These are phyloP conservation scores for Meghimatium bilineatum DNA, from an alignment of 2,888 invertebrate genomes.

Conservation along the genomic window DNA sequence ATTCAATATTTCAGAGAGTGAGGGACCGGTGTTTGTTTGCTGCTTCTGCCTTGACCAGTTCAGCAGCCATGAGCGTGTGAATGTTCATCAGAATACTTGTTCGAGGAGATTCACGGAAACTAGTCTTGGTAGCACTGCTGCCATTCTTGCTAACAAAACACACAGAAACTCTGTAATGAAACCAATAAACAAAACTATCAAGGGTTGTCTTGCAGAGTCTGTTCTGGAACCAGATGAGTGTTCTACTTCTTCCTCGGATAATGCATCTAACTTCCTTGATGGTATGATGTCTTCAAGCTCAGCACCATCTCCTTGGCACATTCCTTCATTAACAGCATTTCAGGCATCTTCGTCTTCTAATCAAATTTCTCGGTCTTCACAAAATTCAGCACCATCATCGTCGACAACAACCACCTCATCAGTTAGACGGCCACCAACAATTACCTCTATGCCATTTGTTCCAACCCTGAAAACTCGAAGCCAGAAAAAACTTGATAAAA, in stretches of 20 bases:
- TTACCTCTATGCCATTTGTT: slow-evolving; percentile 28
- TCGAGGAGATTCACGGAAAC: slow-evolving; percentile 8
- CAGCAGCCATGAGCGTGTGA: slow-evolving; percentile 40
- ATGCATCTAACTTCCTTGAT: not conserved
- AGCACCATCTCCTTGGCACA: not conserved
- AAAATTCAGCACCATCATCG: not conserved
- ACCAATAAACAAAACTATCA: not conserved
- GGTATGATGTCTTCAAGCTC: not conserved
- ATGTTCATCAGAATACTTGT: slow-evolving; percentile 38
- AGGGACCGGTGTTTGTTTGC: slow-evolving; percentile 48
- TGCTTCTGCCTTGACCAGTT: slow-evolving; percentile 48
- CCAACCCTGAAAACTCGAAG: slow-evolving; percentile 42
- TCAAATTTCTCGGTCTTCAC: not conserved
- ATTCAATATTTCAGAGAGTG: slow-evolving; percentile 38
- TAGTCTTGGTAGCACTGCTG: not conserved
- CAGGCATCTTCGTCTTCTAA: not conserved
- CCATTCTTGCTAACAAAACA: not conserved
- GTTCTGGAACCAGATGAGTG: not conserved
- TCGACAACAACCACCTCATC: not conserved
- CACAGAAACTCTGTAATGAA: not conserved
- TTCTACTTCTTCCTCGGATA: not conserved
- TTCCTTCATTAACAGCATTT: not conserved
- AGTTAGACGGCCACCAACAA: not conserved
- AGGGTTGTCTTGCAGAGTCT: not conserved
- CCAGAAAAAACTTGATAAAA: slow-evolving; percentile 47